Conservation (phyloP, 2,888 invertebrate species). For the Drosophila niveifrons region DNA sequence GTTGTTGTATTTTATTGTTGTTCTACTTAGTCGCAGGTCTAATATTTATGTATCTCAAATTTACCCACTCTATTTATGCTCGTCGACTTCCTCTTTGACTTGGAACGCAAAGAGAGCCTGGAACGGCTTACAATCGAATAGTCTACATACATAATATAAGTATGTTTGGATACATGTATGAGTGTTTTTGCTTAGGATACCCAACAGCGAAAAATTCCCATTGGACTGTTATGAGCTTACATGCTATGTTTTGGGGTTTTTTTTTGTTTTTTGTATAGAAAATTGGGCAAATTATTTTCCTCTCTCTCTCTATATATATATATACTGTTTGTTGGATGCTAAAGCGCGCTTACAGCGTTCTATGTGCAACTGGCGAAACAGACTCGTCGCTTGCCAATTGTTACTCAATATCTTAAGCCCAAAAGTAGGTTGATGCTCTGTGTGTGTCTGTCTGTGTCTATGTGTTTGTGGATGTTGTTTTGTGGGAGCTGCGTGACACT, state of each 20-base stretch:
- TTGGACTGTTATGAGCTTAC: neutral
- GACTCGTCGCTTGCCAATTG: conserved; percentile 52
- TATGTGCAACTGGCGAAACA: neutral
- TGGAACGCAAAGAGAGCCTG: conserved; percentile 8
- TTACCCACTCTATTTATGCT: conserved; percentile 46
- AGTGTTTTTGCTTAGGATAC: neutral
- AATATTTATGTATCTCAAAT: conserved; percentile 39
- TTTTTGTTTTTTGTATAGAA: neutral
- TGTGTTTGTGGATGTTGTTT: conserved; percentile 32
- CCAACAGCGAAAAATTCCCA: neutral
- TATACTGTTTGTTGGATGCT: neutral
- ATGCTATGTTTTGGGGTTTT: neutral
- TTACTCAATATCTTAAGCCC: conserved; percentile 72
- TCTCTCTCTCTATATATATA: neutral
- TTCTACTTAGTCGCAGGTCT: conserved; percentile 75
- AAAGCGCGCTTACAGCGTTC: neutral
- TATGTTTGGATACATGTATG: neutral
- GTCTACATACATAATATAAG: neutral
- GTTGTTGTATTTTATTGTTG: conserved; percentile 45
- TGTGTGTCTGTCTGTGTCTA: conserved; percentile 34
- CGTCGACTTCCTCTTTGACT: conserved; percentile 40
- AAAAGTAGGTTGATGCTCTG: conserved; percentile 71
- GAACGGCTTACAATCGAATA: neutral
- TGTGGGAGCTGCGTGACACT: conserved; percentile 71
- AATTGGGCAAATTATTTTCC: neutral